These are phyloP conservation scores for Labrus mixtus DNA, from an alignment of 2,113 vertebrate genomes.

Conservation along the genomic window DNA sequence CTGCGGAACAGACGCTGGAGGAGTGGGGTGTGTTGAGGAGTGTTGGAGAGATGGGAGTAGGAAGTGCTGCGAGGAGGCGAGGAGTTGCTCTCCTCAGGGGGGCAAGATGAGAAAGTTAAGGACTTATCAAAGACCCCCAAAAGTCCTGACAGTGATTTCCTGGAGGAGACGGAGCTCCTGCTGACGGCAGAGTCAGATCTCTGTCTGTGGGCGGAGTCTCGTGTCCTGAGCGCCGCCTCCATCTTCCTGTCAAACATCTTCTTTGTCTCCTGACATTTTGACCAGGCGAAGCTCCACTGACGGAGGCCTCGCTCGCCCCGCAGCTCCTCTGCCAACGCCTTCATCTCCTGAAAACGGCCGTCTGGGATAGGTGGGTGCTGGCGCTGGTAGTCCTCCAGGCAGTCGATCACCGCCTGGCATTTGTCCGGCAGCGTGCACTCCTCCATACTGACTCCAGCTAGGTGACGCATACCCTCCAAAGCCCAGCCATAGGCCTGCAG, in stretches of 20 bases:
- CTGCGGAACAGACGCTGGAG: slow-evolving; percentile 61
- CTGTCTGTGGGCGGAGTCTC: slow-evolving; percentile 44
- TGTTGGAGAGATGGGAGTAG: neutral
- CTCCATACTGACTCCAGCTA: slow-evolving; percentile 66
- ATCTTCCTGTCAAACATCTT: slow-evolving; percentile 67
- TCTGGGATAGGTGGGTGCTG: slow-evolving; percentile 63
- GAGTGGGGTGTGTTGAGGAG: slow-evolving; percentile 38
- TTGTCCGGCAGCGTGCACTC: slow-evolving; percentile 62
- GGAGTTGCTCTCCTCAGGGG: neutral
- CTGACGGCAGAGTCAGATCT: slow-evolving; percentile 46
- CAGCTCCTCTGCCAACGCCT: slow-evolving; percentile 49
- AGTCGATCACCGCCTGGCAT: slow-evolving; percentile 65
- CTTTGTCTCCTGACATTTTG: slow-evolving; percentile 69
- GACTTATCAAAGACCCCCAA: slow-evolving; percentile 8
- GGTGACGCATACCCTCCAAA: slow-evolving; percentile 65
- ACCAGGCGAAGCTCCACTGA: slow-evolving; percentile 72
- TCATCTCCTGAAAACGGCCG: slow-evolving; percentile 62
- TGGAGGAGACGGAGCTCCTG: slow-evolving; percentile 48
- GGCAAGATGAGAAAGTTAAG: slow-evolving; percentile 2
- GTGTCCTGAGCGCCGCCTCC: slow-evolving; percentile 46
- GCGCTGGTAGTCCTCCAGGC: slow-evolving; percentile 59
- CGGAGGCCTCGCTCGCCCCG: slow-evolving; percentile 60
- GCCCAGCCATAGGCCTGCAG: slow-evolving; percentile 72
- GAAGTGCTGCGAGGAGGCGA: neutral
- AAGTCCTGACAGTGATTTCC: slow-evolving; percentile 35